Evolutionary conservation across 2,888 invertebrate species (phyloP).

Genomic region (Tolmerus cingulatus): DNA sequence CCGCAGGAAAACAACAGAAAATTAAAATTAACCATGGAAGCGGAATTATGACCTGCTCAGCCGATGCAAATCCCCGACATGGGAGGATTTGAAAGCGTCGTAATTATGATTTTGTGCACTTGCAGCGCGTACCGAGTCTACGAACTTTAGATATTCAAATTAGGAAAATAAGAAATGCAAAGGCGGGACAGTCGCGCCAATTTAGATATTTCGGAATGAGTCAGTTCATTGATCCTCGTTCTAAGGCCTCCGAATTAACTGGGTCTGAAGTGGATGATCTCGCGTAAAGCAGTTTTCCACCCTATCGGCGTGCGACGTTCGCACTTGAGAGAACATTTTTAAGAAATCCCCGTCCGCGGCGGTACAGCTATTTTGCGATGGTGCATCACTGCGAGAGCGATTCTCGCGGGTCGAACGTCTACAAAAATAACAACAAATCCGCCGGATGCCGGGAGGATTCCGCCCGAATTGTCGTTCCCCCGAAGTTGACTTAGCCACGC

Average conservation of each 20-base stretch:
- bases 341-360: not conserved
- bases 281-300: not conserved
- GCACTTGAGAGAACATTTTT: not conserved
- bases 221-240: conserved; percentile 26
- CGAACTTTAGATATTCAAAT: not conserved
- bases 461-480: not conserved
- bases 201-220: conserved; percentile 16
- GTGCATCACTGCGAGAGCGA: not conserved
- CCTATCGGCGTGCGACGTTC: not conserved
- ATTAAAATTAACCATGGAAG: not conserved
- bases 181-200: not conserved
- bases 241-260: not conserved
- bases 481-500: not conserved
- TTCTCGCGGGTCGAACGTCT: not conserved
- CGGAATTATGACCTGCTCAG: not conserved
- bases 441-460: conserved; percentile 35
- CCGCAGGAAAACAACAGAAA: not conserved
- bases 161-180: not conserved
- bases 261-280: not conserved
- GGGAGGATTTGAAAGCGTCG: not conserved
- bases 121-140: not conserved
- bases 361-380: conserved; percentile 13
- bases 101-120: not conserved
- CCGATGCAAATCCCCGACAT: not conserved
- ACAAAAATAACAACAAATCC: conserved; percentile 37